These are phyloP conservation scores for Scalopus aquaticus DNA, from an alignment of 2,113 vertebrate genomes.

Conservation along the genomic window DNA sequence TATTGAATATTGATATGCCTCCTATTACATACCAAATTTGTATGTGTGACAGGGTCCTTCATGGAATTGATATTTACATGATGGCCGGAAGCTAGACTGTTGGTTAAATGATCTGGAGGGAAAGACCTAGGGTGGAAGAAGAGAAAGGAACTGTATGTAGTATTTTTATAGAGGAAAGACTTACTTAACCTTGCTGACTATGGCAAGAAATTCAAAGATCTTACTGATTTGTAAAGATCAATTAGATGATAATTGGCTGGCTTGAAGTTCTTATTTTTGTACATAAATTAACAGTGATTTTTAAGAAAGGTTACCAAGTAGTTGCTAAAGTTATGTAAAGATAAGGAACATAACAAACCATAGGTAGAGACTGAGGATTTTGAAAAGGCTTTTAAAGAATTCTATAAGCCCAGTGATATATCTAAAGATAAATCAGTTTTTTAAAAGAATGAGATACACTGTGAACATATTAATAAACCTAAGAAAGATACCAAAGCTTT, in stretches of 20 bases:
- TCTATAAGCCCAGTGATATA: neutral
- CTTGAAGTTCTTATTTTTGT: neutral
- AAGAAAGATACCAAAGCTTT: neutral
- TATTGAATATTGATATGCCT: neutral
- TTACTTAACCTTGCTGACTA: neutral
- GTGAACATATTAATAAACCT: constrained; percentile 19
- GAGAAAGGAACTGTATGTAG: neutral
- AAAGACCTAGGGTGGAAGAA: neutral
- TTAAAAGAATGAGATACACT: neutral
- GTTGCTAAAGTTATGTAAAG: constrained; percentile 16
- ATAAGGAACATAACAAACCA: neutral
- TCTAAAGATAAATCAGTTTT: constrained; percentile 1
- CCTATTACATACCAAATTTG: neutral
- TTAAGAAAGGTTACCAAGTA: neutral
- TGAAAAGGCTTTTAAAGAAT: neutral
- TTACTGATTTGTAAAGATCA: neutral
- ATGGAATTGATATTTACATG: neutral
- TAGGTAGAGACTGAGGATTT: constrained; percentile 13
- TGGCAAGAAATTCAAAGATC: neutral
- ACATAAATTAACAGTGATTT: neutral
- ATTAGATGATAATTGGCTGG: neutral
- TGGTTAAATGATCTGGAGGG: neutral
- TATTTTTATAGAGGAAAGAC: too few relatives aligned
- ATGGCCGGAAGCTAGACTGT: neutral
- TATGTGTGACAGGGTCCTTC: neutral